Evolutionary conservation across 2,797 vertebrate genomes (phyloP).

Genomic region (Squalus acanthias): DNA sequence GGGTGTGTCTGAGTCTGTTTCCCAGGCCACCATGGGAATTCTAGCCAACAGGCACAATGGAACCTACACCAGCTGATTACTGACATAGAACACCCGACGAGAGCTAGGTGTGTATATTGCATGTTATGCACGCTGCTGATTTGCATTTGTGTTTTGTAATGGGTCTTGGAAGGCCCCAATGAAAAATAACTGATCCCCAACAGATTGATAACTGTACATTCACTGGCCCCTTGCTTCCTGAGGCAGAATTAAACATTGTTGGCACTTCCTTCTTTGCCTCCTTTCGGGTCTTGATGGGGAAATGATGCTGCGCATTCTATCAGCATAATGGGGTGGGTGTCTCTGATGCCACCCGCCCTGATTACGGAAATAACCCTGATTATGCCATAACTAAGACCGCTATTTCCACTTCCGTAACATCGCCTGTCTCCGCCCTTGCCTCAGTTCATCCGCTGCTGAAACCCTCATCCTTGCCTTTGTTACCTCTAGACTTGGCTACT

Average conservation of each 20-base stretch:
- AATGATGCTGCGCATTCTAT: not conserved
- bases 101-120: not conserved
- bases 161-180: not conserved
- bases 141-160: not conserved
- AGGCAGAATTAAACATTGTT: not conserved
- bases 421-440: too few species aligned
- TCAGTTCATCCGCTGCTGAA: too few species aligned
- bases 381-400: too few species aligned
- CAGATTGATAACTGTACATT: not conserved
- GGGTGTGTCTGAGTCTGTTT: not conserved
- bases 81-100: not conserved
- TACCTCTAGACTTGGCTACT: too few species aligned
- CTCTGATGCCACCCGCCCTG: not conserved
- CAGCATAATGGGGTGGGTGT: not conserved
- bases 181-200: not conserved
- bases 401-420: too few species aligned
- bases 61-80: not conserved
- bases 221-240: not conserved
- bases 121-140: not conserved
- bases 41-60: not conserved
- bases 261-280: not conserved
- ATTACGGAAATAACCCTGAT: not conserved
- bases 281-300: not conserved
- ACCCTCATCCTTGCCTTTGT: too few species aligned
- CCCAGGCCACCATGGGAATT: not conserved